Evolutionary conservation across 2,888 invertebrate species (phyloP).

Genomic region (Mystacides longicornis): DNA sequence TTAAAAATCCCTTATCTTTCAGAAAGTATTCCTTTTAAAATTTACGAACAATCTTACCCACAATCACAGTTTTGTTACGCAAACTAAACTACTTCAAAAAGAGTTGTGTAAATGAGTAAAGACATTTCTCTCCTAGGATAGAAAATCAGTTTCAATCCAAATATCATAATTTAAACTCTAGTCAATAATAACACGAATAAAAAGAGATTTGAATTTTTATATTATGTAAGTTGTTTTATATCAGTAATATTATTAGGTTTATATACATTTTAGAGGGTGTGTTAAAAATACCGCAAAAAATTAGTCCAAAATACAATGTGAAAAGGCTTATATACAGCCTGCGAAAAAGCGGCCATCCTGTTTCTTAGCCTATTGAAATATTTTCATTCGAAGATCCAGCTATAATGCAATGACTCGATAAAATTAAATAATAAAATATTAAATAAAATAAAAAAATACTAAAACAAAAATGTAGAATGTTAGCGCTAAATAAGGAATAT

Average conservation of each 20-base stretch:
- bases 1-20: too few relatives aligned
- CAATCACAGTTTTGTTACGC: too few relatives aligned
- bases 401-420: constrained; percentile 2
- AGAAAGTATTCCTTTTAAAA: too few relatives aligned
- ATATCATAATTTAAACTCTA: background rate
- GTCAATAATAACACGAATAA: background rate
- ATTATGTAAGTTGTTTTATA: constrained; percentile 9
- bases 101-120: too few relatives aligned
- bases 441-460: constrained; percentile 6
- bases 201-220: constrained; percentile 7
- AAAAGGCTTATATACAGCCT: too few relatives aligned
- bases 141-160: background rate
- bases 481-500: constrained; percentile 4
- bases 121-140: too few relatives aligned
- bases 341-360: too few relatives aligned
- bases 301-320: background rate
- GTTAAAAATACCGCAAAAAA: background rate
- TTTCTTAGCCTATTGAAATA: too few relatives aligned
- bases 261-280: background rate
- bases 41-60: too few relatives aligned
- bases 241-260: constrained; percentile 3
- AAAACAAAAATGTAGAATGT: constrained; percentile 11
- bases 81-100: too few relatives aligned
- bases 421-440: constrained; percentile 10
- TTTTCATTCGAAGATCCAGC: background rate